Evolutionary conservation across 1,140 invertebrate species (phyloP).

Genomic region (Leptinotarsa defecta): DNA sequence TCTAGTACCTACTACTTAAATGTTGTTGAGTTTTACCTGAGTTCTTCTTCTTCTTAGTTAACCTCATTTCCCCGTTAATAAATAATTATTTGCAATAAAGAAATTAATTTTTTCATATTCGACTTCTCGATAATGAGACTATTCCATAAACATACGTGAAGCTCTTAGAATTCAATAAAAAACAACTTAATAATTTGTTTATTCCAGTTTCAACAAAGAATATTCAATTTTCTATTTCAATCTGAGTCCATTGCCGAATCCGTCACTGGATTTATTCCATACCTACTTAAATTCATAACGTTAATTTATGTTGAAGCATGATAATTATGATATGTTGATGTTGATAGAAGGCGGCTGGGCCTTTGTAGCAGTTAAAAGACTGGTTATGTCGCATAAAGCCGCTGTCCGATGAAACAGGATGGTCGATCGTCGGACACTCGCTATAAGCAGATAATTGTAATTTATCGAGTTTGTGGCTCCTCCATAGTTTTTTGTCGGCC

Average conservation of each 20-base stretch:
- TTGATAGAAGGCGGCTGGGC: conserved; percentile 29
- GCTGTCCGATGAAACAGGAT: conserved; percentile 2
- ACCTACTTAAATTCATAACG: conserved; percentile 24
- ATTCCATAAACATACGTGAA: too few relatives aligned
- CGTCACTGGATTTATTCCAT: not conserved
- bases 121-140: too few relatives aligned
- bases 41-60: too few relatives aligned
- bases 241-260: not conserved
- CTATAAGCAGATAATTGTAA: conserved; percentile 50
- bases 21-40: too few relatives aligned
- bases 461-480: conserved; percentile 45
- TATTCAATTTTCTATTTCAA: not conserved
- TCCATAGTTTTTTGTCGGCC: conserved; percentile 13
- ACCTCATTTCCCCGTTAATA: too few relatives aligned
- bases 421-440: conserved; percentile 18
- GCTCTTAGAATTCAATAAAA: too few relatives aligned
- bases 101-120: too few relatives aligned
- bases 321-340: conserved; percentile 32
- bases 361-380: conserved; percentile 20
- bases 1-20: too few relatives aligned
- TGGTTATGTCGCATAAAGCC: conserved; percentile 22
- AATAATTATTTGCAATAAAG: too few relatives aligned
- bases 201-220: too few relatives aligned
- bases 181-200: too few relatives aligned
- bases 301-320: conserved; percentile 31